Evolutionary conservation across 2,113 vertebrate genomes (phyloP).

Genomic region (Rhodinocichla rosea): DNA sequence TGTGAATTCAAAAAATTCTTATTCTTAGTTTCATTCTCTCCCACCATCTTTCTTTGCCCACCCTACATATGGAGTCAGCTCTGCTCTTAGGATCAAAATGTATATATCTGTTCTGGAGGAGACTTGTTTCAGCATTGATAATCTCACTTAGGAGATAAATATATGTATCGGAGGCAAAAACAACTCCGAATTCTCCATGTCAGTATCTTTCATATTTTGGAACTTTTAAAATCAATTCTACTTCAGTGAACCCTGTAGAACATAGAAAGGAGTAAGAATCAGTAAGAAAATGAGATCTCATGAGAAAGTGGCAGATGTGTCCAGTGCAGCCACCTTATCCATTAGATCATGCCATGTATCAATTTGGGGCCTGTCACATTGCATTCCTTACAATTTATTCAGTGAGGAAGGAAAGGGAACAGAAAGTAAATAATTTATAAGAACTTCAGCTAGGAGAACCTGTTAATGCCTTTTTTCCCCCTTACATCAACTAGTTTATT

Average conservation of each 20-base stretch:
- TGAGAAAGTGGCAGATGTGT: neutral
- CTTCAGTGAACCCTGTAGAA: neutral
- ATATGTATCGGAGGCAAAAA: neutral
- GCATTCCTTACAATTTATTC: neutral
- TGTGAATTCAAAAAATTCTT: neutral
- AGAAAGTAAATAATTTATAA: neutral
- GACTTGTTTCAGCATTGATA: neutral
- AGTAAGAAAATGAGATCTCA: neutral
- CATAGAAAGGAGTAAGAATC: neutral
- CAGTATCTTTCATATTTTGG: neutral
- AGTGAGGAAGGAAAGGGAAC: neutral
- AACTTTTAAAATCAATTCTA: neutral
- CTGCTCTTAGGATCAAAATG: neutral
- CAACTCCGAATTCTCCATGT: rapidly evolving
- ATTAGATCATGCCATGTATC: neutral
- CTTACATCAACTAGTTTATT: neutral
- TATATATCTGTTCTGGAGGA: neutral
- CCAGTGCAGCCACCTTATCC: neutral
- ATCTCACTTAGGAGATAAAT: neutral
- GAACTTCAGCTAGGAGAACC: neutral
- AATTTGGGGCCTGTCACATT: neutral
- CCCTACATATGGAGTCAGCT: neutral
- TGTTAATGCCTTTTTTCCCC: neutral
- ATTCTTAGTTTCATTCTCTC: neutral
- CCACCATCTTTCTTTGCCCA: neutral